phyloP scores from a whole-genome alignment of 2,888 invertebrate species.

The Himalopsyche japonica region DNA sequence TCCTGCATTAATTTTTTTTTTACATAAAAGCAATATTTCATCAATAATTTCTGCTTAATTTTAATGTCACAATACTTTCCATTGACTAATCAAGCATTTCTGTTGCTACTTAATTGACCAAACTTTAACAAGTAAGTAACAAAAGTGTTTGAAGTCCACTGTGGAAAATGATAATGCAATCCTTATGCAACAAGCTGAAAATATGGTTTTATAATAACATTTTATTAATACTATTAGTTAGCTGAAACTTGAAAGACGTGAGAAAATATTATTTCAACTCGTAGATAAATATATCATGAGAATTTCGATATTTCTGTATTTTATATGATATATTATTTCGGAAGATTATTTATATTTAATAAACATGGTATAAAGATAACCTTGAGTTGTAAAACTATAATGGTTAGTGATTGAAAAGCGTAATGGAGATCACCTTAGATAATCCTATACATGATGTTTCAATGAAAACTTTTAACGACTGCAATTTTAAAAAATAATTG shows the following conservation, averaged over 20 bases:
- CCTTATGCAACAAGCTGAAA: too few relatives aligned
- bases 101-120: not conserved
- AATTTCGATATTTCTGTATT: not conserved
- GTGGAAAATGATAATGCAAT: not conserved
- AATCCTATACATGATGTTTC: slow-evolving; percentile 36
- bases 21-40: too few relatives aligned
- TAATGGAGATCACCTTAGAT: slow-evolving; percentile 38
- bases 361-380: slow-evolving; percentile 38
- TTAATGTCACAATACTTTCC: not conserved
- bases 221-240: not conserved
- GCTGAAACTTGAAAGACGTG: not conserved
- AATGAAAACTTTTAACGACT: slow-evolving; percentile 40
- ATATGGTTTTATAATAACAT: too few relatives aligned
- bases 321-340: not conserved
- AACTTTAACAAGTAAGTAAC: not conserved
- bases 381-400: slow-evolving; percentile 38
- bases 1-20: too few relatives aligned
- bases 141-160: not conserved
- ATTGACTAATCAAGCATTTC: not conserved
- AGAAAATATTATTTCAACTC: slow-evolving; percentile 1
- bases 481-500: slow-evolving; percentile 41
- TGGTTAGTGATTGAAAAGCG: slow-evolving; percentile 41
- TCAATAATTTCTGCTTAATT: too few relatives aligned
- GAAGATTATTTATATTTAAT: slow-evolving; percentile 21
- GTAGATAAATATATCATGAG: not conserved